Base-by-base conservation (phyloP, 2,888 invertebrate genomes). In the Eupithecia insigniata region DNA sequence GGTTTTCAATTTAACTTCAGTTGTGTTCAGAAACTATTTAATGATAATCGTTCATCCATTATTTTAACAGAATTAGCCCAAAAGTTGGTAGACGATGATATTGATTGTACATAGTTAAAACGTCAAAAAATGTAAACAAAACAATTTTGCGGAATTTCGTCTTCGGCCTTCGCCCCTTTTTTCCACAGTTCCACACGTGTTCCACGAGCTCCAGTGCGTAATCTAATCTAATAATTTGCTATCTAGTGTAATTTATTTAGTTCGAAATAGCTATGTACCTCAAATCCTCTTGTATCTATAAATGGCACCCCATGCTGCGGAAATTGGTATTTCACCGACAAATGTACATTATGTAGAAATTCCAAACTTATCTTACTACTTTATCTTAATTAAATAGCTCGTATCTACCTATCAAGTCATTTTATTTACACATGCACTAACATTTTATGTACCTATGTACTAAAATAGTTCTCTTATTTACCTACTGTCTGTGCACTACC, bases 81-180 rank as follows among this genome's bases (percentile, higher is more conserved):
- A 36, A 12, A 36, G 12, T 43, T 0, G 0, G 6, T 8, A 10
- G 60, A 60, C 2, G 30, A 30, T 60, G 60, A 2, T 36, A 22
- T 36, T 64, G 16, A 22, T 32, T 51, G 46, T 3, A 22, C 36
- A 55, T 28, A 2, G 12, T 16, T 46, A 36, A 51, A 43, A 67
- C 61, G 67, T 16, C 14, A 43, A 62, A n/a, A 60, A 60, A 60
- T 51, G 60, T 60, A 60, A 60, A 60, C 60, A 60, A 43, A 60
- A 30, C 60, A 30, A 60, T 55, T 55, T 55, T 26, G 55, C 12
- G 55, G 28, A 60, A 30, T 18, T 60, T 60, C 7, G 16, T 6
- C 22, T 60, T 18, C 16, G 28, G 39, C 14, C 16, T 10, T 39
- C 6, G 68, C 26, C 62, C n/a, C n/a, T 16, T 3, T 55, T 34